Evolutionary conservation across 2,797 vertebrate genomes (phyloP).

Genomic region (Catostomus latipinnis): DNA sequence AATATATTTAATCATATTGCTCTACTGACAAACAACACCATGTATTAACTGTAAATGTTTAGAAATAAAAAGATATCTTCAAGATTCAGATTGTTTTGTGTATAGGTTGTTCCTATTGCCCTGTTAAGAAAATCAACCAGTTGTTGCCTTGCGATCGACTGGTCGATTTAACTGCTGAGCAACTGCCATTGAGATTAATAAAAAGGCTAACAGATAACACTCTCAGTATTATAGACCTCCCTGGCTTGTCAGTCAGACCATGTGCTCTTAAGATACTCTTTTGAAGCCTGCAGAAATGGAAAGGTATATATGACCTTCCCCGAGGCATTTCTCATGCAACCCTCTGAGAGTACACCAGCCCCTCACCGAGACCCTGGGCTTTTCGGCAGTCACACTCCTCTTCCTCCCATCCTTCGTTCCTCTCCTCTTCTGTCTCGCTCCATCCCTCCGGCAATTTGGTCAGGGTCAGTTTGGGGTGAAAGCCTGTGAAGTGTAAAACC

Average conservation of each 20-base stretch:
- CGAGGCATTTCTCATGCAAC: slow-evolving; percentile 41
- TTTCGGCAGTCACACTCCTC: slow-evolving; percentile 45
- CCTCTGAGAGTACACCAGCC: slow-evolving; percentile 1
- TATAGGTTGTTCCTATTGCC: no score
- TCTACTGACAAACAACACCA: no score
- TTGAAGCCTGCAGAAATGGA: slow-evolving; percentile 33
- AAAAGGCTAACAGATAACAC: no score
- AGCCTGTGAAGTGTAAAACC: slow-evolving; percentile 58
- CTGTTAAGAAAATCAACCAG: no score
- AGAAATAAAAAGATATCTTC: no score
- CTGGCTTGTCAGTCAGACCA: neutral
- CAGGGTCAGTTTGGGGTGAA: slow-evolving; percentile 40
- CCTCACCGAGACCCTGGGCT: slow-evolving; percentile 39
- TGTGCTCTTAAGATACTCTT: slow-evolving; percentile 20
- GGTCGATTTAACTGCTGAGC: no score
- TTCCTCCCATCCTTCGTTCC: slow-evolving; percentile 36
- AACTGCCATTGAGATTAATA: no score
- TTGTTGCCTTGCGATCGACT: no score
- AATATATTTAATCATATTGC: no score
- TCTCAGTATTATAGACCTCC: no score
- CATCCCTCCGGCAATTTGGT: slow-evolving; percentile 31
- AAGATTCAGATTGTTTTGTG: no score
- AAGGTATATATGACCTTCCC: slow-evolving; percentile 47
- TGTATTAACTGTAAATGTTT: no score
- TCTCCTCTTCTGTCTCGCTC: slow-evolving; percentile 42